Conservation (phyloP, 2,113 vertebrate genomes). For the Lucifuga dentata region DNA sequence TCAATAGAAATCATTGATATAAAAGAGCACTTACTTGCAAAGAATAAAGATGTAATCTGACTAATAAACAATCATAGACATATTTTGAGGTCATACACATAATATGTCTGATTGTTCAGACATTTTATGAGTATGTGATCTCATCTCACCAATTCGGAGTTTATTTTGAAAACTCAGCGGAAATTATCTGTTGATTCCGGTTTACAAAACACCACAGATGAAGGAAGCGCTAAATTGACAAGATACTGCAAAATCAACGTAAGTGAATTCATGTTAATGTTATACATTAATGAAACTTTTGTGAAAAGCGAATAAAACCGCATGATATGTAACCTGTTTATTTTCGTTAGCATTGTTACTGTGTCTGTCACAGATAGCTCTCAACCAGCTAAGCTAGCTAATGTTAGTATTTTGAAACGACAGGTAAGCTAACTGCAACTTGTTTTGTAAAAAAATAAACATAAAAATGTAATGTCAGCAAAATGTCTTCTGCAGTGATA, state of each 20-base stretch:
- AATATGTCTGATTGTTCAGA: no score
- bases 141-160: not conserved
- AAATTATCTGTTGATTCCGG: not conserved
- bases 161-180: constrained; percentile 57
- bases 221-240: constrained; percentile 63
- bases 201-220: constrained; percentile 8
- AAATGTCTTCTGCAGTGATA: no score
- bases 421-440: not conserved
- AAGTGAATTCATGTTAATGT: not conserved
- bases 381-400: constrained; percentile 45
- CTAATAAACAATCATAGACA: no score
- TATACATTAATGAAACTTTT: not conserved
- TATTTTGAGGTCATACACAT: no score
- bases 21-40: no score
- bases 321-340: no score
- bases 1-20: no score
- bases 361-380: not conserved
- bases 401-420: not conserved
- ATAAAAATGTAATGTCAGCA: not conserved
- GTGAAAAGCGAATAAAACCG: not conserved
- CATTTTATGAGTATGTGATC: no score
- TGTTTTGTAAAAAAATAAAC: fast-evolving
- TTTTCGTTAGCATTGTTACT: not conserved
- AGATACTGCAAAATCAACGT: constrained; percentile 43
- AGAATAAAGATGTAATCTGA: no score